These are phyloP conservation scores for Agrilus mali DNA, from an alignment of 2,888 invertebrate species.

Conservation along the genomic window DNA sequence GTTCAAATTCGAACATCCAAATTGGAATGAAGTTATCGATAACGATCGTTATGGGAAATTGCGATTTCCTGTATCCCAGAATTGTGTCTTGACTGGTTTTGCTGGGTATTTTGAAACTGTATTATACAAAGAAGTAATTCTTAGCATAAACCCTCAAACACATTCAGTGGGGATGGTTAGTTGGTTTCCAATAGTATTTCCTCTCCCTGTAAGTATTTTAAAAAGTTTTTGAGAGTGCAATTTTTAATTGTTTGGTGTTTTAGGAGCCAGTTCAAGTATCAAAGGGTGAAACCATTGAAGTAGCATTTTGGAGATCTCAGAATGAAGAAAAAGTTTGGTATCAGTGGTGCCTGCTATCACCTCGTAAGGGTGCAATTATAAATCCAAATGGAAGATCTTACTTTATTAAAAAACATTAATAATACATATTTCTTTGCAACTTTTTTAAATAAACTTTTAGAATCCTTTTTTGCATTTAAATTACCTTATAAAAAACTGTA, in stretches of 20 bases:
- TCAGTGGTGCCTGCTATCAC: conserved; percentile 73
- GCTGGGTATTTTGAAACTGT: conserved; percentile 90
- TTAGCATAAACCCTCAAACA: conserved; percentile 84
- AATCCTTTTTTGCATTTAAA: too few species aligned
- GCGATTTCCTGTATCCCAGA: conserved; percentile 56
- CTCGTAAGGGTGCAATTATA: conserved; percentile 45
- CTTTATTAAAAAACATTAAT: conserved; percentile 38
- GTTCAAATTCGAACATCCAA: conserved; percentile 88
- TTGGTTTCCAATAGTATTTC: conserved; percentile 97
- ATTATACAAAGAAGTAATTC: conserved; percentile 68
- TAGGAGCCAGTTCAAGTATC: conserved; percentile 64
- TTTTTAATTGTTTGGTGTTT: conserved; percentile 9
- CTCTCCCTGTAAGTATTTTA: conserved; percentile 55
- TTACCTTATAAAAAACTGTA: too few species aligned
- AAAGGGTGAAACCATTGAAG: conserved; percentile 55
- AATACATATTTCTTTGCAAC: too few species aligned
- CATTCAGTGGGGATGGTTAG: conserved; percentile 90
- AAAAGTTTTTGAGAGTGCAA: not conserved
- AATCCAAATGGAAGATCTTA: conserved; percentile 65
- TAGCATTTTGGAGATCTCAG: conserved; percentile 80
- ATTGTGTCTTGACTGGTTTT: conserved; percentile 84
- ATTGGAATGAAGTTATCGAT: conserved; percentile 48
- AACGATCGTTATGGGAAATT: conserved; percentile 62
- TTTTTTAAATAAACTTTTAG: too few species aligned
- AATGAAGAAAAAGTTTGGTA: conserved; percentile 85